phyloP scores from a whole-genome alignment of 2,113 vertebrate species.

The Phyllostomus discolor region DNA sequence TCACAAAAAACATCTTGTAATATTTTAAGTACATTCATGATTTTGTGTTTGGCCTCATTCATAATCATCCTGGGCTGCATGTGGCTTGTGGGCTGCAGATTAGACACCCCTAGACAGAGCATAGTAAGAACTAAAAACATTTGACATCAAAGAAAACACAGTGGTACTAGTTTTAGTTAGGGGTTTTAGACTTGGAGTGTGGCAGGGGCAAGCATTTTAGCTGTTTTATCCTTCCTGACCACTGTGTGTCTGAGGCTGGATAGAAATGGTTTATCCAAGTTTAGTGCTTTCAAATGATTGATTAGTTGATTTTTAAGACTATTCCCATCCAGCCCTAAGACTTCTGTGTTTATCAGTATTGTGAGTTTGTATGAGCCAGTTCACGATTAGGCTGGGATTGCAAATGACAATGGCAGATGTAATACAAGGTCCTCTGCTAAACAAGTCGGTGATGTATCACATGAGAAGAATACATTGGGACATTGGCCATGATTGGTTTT shows the following conservation, averaged over 20 bases:
- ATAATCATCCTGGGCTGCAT: no score
- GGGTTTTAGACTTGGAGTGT: not conserved
- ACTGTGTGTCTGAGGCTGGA: not conserved
- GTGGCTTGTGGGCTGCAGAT: no score
- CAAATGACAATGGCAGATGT: slow-evolving; percentile 32
- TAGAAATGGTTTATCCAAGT: not conserved
- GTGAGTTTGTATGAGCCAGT: not conserved
- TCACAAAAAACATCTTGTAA: no score
- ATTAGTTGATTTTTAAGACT: not conserved
- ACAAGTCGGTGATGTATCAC: not conserved
- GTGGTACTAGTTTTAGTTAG: not conserved
- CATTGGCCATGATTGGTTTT: not conserved
- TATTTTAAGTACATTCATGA: no score
- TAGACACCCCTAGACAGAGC: no score
- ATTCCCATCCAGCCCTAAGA: not conserved
- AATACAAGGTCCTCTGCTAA: not conserved
- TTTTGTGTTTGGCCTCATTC: no score
- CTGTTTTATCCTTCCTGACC: not conserved
- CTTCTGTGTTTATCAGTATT: not conserved
- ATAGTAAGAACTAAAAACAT: not conserved
- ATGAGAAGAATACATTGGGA: not conserved
- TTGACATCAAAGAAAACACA: not conserved
- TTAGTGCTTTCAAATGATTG: not conserved
- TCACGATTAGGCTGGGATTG: not conserved
- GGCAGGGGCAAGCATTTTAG: not conserved